Conservation (phyloP, 2,888 invertebrate species). For the Sesamia inferens region DNA sequence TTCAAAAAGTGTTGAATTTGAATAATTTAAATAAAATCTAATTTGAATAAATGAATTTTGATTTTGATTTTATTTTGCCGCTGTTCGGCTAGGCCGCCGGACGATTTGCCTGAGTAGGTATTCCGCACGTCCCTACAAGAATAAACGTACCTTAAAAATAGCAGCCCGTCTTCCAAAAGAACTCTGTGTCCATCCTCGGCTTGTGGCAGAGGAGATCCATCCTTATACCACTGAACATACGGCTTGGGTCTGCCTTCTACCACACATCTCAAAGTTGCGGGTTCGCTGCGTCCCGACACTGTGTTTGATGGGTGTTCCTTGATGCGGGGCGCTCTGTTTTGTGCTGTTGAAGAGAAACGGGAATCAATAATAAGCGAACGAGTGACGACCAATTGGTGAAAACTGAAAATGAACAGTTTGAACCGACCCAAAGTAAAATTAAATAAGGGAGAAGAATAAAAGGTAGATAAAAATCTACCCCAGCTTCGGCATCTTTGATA, state of each 20-base stretch:
- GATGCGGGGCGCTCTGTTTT: conserved; percentile 97
- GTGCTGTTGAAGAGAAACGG: conserved; percentile 89
- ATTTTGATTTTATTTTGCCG: too few relatives aligned
- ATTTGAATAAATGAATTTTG: too few relatives aligned
- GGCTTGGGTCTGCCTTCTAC: conserved; percentile 98
- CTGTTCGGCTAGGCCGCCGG: too few relatives aligned
- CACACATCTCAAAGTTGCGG: conserved; percentile 98
- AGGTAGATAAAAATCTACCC: not conserved
- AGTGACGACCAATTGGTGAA: not conserved
- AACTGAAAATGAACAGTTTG: not conserved
- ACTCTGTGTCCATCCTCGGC: conserved; percentile 97
- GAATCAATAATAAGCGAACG: not conserved
- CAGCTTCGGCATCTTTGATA: not conserved
- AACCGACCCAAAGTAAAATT: not conserved
- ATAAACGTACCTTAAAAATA: conserved; percentile 93
- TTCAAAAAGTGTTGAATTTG: too few relatives aligned
- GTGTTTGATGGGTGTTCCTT: conserved; percentile 99
- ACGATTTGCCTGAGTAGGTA: too few relatives aligned
- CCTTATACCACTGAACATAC: conserved; percentile 97
- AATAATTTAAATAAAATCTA: too few relatives aligned
- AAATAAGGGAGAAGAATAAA: not conserved
- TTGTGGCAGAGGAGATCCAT: conserved; percentile 95
- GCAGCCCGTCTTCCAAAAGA: conserved; percentile 96
- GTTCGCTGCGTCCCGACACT: conserved; percentile 98
- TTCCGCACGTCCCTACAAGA: too few relatives aligned